Evolutionary conservation across 2,113 vertebrate species (phyloP), one percentile per base, ranked within the genome.

Genomic region (Callipepla californica): DNA sequence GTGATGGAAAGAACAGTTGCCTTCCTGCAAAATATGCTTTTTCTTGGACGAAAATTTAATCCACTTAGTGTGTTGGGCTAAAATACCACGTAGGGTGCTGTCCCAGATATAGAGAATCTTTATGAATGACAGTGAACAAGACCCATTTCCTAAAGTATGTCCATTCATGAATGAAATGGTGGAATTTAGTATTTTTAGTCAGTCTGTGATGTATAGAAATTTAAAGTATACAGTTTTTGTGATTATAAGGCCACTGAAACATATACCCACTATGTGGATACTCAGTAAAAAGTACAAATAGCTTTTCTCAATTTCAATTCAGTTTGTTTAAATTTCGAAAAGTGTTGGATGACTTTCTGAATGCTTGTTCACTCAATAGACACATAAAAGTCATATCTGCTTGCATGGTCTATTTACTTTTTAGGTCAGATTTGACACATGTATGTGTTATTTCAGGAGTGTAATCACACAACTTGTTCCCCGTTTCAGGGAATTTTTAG

Each of bases 401-500:
- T 51, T 93, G 25, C 59, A 65, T 91, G 80, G 94, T 92, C 76
- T 93, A 9, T 88, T 97, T 95, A 85, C 38, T 92, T 96, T 90
- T 85, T 92, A 93, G 81, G 80, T 92, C 94, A 94, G 75, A 32
- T 96, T 78, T 93, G 80, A 81, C 63, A 92, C 67, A 66, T 95
- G 32, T 78, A 68, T 92, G 61, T 96, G 86, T 58, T 92, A 88
- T 84, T 91, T 92, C 79, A 87, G 34, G 44, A 86, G 50, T 26
- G 70, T 93, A 91, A 86, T 94, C 74, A 72, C 42, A 87, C 76
- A 92, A 94, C 95, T 80, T 95, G 94, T 93, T 89, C 96, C 80
- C 7, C 0, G 11, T 59, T 85, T 96, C 61, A 85, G 61, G 62
- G 79, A 96, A 90, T 92, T 89, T 68, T 85, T 76, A 40, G 74